Conservation (phyloP, 2,888 invertebrate genomes). For the Erebia palarica region DNA sequence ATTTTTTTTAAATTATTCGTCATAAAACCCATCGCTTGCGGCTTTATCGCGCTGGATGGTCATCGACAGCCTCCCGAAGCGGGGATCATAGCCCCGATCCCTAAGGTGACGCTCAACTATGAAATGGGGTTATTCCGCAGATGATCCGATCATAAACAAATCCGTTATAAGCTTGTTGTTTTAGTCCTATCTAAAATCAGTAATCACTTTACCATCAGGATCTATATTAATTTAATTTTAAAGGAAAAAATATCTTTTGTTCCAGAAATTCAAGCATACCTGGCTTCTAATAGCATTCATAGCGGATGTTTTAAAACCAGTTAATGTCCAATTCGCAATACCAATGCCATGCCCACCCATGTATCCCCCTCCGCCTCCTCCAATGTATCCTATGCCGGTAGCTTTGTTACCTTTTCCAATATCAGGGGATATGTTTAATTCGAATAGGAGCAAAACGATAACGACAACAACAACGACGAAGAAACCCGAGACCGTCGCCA, state of each 20-base stretch:
- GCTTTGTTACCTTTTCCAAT: constrained; percentile 6
- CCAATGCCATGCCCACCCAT: constrained; percentile 32
- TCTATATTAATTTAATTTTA: too few species aligned
- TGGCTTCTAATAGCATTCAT: constrained; percentile 43
- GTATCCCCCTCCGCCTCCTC: constrained; percentile 37
- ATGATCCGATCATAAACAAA: too few species aligned
- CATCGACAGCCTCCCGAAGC: too few species aligned
- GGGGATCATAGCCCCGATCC: too few species aligned
- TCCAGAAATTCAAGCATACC: constrained; percentile 39
- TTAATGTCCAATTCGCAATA: constrained; percentile 37
- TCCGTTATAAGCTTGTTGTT: too few species aligned
- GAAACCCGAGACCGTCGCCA: constrained; percentile 36
- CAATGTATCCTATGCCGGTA: constrained; percentile 38
- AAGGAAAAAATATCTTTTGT: constrained; percentile 7
- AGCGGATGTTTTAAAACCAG: constrained; percentile 23
- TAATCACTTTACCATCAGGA: too few species aligned
- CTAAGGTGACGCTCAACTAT: too few species aligned
- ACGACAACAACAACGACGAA: constrained; percentile 37
- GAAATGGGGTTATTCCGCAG: too few species aligned
- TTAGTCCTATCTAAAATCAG: too few species aligned
- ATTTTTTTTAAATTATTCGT: too few species aligned
- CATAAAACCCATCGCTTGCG: too few species aligned
- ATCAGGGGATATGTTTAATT: neutral
- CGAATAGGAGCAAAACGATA: constrained; percentile 12
- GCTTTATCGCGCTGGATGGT: too few species aligned